Base-by-base conservation (phyloP, 1,140 invertebrate species). In the Heliothis virescens region DNA sequence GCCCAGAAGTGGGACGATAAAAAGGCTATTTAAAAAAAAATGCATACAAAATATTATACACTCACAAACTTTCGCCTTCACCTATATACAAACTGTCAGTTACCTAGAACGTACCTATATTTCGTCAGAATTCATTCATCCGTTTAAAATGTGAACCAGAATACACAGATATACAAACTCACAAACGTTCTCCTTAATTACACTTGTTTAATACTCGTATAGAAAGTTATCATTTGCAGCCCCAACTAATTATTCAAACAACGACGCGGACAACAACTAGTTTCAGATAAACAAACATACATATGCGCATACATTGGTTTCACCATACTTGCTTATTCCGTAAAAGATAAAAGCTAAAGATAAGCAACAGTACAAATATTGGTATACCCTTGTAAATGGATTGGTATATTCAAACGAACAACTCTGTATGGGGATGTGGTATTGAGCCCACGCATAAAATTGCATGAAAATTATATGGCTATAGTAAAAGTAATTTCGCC, bases 281-380 rank as follows among this genome's bases (percentile, higher is more conserved):
- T 67, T 67, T 21, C 63, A 41, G 41, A 67, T 48, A 67, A 50
- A 67, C 41, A 21, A 48, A 48, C 41, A 67, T 67, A 13, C 41
- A 65, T 48, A 50, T 67, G 63, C 41, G 63, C 16, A 67, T 21
- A 67, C 63, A 67, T 67, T 67, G 63, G 10, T 67, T 50, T 10
- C 41, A 21, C 10, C 2, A 67, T 48, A 67, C 63, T 67, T 67
- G 48, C 50, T 71, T 71, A 71, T 26, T 71, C 50, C 16, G 41
- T 67, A 21, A 52, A 53, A 71, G 67, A 71, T 71, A 53, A 53
- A 71, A 29, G 67, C 21, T 53, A 52, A 71, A 29, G 21, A 53
- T 71, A 71, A 53, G 21, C 21, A 71, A 29, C 41, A 53, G 1
- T 13, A 71, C 34, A 71, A 71, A 65, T 41, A 29, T 69, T 10